phyloP scores from a whole-genome alignment of 2,797 vertebrate species.

The Taenioides sp. region DNA sequence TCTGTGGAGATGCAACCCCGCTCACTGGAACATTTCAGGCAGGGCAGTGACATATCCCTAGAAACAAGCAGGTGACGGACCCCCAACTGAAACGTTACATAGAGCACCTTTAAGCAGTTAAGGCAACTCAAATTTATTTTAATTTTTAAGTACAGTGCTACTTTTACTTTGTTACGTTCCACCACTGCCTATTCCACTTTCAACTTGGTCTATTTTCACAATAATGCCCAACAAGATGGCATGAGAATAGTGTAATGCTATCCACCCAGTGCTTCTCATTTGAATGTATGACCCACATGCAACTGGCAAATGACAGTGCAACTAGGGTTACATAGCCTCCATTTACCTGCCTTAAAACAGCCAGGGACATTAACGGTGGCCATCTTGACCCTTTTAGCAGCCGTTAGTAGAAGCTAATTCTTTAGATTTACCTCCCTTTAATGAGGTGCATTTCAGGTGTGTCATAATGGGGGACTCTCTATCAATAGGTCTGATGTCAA shows the following conservation, averaged over 20 bases:
- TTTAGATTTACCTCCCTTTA: conserved; percentile 41
- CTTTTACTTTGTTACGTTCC: no score
- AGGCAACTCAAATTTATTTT: no score
- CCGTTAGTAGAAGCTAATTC: conserved; percentile 43
- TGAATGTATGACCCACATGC: not conserved
- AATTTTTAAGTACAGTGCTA: no score
- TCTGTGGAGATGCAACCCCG: no score
- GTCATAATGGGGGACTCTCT: conserved; percentile 59
- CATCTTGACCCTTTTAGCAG: conserved; percentile 44
- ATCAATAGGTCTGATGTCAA: conserved; percentile 56
- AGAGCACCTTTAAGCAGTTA: no score
- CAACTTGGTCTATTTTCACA: not conserved
- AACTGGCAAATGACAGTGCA: not conserved
- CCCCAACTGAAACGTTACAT: no score
- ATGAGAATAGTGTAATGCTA: not conserved
- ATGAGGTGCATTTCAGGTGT: conserved; percentile 46
- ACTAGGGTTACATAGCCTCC: conserved; percentile 15
- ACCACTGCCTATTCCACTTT: not conserved
- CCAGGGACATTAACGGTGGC: conserved; percentile 25
- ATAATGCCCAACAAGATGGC: not conserved
- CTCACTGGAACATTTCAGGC: no score
- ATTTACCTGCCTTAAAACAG: conserved; percentile 33
- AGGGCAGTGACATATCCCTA: no score
- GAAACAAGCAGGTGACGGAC: no score
- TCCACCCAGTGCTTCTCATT: not conserved